phyloP scores from a whole-genome alignment of 2,888 invertebrate genomes.

The Dasypogon diadema region DNA sequence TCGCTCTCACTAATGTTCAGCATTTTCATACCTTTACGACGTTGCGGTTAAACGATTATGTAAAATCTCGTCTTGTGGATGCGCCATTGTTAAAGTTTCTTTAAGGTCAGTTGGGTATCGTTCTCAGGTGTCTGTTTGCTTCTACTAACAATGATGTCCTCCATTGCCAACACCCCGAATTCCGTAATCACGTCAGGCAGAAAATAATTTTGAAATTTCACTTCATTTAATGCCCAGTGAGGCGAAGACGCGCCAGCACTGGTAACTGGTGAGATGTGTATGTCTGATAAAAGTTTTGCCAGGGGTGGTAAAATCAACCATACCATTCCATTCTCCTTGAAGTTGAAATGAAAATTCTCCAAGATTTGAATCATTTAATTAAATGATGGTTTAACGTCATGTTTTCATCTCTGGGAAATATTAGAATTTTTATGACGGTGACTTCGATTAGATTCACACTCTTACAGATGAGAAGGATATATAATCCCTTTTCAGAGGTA shows the following conservation, averaged over 20 bases:
- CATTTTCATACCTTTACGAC: too few relatives aligned
- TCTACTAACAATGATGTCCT: not conserved
- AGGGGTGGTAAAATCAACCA: not conserved
- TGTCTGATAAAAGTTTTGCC: conserved; percentile 19
- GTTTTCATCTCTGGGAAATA: conserved; percentile 36
- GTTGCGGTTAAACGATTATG: too few relatives aligned
- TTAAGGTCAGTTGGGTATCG: not conserved
- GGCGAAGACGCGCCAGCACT: conserved; percentile 6
- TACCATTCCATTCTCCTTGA: not conserved
- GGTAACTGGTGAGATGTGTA: conserved; percentile 4
- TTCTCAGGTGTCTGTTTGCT: not conserved
- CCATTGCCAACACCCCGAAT: not conserved
- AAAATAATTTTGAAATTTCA: conserved; percentile 39
- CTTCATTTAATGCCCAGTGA: conserved; percentile 43
- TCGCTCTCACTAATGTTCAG: not conserved
- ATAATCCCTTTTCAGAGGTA: too few relatives aligned
- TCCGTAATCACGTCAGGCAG: not conserved
- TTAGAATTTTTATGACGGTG: conserved; percentile 29
- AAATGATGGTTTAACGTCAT: conserved; percentile 34
- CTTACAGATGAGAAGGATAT: too few relatives aligned
- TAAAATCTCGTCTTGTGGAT: too few relatives aligned
- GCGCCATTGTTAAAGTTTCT: too few relatives aligned
- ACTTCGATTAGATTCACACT: conserved; percentile 22
- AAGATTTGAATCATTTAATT: conserved; percentile 50
- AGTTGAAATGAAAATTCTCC: conserved; percentile 32